These are phyloP conservation scores for Holacanthella duospinosa DNA, from an alignment of 2,888 invertebrate species.

Conservation along the genomic window DNA sequence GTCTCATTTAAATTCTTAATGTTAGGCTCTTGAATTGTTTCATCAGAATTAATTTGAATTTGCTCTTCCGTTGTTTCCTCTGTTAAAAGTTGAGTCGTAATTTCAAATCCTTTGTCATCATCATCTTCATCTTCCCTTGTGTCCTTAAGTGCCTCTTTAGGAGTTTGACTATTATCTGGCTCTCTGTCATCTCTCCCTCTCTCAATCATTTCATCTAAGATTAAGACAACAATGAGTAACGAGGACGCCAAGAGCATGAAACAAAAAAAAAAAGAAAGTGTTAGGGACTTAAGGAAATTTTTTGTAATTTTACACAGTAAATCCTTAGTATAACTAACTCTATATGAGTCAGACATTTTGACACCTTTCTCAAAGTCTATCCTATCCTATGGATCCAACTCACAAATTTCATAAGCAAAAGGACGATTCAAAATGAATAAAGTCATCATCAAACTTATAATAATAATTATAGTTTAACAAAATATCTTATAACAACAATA, in stretches of 20 bases:
- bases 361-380: too few species aligned
- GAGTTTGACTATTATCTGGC: not conserved
- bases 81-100: not conserved
- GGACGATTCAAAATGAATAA: too few species aligned
- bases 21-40: not conserved
- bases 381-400: too few species aligned
- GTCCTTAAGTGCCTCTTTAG: not conserved
- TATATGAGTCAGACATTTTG: too few species aligned
- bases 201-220: not conserved
- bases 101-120: not conserved
- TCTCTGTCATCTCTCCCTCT: too few species aligned
- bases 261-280: not conserved
- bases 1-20: not conserved
- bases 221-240: too few species aligned
- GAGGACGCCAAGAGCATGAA: not conserved
- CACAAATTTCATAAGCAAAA: too few species aligned
- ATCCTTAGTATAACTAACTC: too few species aligned
- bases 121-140: not conserved
- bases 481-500: too few species aligned
- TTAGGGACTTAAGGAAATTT: not conserved
- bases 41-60: constrained; percentile 1
- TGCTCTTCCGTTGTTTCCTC: not conserved
- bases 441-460: too few species aligned
- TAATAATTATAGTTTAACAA: too few species aligned
- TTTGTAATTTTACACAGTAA: too few species aligned